Evolutionary conservation across 1,140 invertebrate genomes (phyloP).

Genomic region (Phymastichus coffea): DNA sequence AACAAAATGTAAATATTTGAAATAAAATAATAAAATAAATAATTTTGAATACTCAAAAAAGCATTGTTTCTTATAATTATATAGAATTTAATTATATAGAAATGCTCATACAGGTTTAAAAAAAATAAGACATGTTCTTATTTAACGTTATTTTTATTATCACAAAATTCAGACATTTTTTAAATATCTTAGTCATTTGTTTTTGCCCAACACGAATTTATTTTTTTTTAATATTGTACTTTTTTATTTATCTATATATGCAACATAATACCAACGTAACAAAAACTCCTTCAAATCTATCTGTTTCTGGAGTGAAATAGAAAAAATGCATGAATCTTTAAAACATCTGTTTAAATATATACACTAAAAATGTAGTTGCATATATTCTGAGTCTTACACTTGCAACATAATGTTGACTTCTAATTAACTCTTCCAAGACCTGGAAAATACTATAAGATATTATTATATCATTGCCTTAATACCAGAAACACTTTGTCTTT

Average conservation of each 20-base stretch:
- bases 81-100: too few relatives aligned
- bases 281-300: background rate
- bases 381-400: background rate
- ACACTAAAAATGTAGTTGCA: background rate
- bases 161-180: too few relatives aligned
- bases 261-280: background rate
- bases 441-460: slow-evolving; percentile 30
- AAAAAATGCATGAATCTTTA: slow-evolving; percentile 3
- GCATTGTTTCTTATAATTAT: background rate
- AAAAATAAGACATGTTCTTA: background rate
- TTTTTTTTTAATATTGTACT: too few relatives aligned
- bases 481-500: slow-evolving; percentile 28
- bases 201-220: too few relatives aligned
- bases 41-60: background rate
- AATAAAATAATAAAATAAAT: background rate
- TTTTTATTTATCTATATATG: background rate
- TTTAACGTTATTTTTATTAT: background rate
- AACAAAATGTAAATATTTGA: slow-evolving; percentile 3
- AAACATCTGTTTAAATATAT: slow-evolving; percentile 2
- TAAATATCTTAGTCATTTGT: too few relatives aligned
- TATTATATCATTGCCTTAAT: slow-evolving; percentile 22
- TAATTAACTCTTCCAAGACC: slow-evolving; percentile 33
- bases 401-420: slow-evolving; percentile 5
- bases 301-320: slow-evolving; percentile 4
- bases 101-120: background rate